Percentiles rank a stretch among this genome's conserved stretches.
phyloP scores from a whole-genome alignment of 1,140 invertebrate genomes.

The Aleiodes sp. region DNA sequence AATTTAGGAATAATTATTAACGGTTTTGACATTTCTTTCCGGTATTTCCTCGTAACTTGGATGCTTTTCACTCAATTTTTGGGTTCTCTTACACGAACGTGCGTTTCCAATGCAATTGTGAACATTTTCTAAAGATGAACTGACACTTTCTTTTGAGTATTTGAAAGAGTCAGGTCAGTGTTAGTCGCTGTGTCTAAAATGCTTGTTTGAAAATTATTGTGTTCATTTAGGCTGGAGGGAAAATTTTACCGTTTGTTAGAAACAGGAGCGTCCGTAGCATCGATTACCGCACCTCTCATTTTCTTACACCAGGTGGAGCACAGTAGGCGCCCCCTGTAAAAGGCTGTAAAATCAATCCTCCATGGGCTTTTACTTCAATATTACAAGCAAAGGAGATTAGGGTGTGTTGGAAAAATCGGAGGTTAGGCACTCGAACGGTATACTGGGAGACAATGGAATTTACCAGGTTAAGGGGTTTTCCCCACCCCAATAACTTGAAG shows the following conservation, averaged over 20 bases:
- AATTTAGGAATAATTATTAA: no score
- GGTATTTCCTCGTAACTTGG: no score
- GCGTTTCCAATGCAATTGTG: no score
- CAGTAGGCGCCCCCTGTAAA: slow-evolving; percentile 26
- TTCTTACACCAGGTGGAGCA: slow-evolving; percentile 36
- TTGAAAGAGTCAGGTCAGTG: no score
- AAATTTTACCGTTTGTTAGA: slow-evolving; percentile 14
- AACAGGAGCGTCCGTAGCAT: slow-evolving; percentile 10
- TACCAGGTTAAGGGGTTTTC: slow-evolving; percentile 44
- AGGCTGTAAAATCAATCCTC: slow-evolving; percentile 46
- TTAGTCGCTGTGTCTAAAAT: no score
- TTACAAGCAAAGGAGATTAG: slow-evolving; percentile 46
- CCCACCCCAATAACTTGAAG: background rate
- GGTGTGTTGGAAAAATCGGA: slow-evolving; percentile 36
- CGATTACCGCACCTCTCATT: slow-evolving; percentile 22
- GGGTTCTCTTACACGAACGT: no score
- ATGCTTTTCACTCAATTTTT: no score
- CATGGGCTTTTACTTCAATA: slow-evolving; percentile 8
- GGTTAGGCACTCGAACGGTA: slow-evolving; percentile 16
- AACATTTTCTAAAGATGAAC: no score
- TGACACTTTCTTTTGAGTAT: no score
- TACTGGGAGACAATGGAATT: slow-evolving; percentile 44
- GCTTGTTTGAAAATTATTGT: no score
- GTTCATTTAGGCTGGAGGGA: background rate
- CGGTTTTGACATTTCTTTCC: no score